Percentiles rank a stretch among this genome's conserved stretches.
These are phyloP conservation scores for Callaeas wilsoni DNA, from an alignment of 2,113 vertebrate genomes.

Conservation along the genomic window DNA sequence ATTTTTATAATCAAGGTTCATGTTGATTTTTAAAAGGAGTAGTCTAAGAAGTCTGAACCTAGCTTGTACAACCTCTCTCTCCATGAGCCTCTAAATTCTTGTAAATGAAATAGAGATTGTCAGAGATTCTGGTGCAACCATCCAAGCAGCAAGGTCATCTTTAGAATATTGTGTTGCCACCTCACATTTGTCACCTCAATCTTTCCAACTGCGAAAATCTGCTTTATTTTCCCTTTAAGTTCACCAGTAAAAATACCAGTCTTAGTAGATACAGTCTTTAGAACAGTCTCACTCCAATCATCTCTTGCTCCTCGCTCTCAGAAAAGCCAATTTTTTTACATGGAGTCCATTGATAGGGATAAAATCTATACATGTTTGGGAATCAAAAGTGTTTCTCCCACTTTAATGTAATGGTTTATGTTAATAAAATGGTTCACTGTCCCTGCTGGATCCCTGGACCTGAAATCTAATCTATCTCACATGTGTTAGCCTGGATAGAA, in stretches of 20 bases:
- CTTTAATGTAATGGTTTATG: not conserved
- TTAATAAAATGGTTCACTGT: not conserved
- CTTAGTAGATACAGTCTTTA: not conserved
- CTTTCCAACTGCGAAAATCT: not conserved
- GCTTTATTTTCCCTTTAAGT: not conserved
- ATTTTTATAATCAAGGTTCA: not conserved
- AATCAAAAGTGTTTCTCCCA: not conserved
- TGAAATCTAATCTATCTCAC: not conserved
- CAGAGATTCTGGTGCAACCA: not conserved
- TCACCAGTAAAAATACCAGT: not conserved
- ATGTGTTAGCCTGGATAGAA: not conserved
- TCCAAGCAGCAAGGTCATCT: not conserved
- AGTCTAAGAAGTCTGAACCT: not conserved
- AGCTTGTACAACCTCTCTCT: not conserved
- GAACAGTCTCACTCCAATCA: not conserved
- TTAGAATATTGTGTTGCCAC: not conserved
- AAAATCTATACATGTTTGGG: not conserved
- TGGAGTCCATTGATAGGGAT: not conserved
- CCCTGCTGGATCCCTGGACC: not conserved
- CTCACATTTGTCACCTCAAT: not conserved
- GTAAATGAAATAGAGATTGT: not conserved
- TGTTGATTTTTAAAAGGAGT: not conserved
- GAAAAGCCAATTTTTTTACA: not conserved
- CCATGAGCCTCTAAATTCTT: not conserved
- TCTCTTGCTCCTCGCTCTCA: not conserved